These are phyloP conservation scores for Drosophila sechellia DNA, from an alignment of 1,140 invertebrate species.

Conservation along the genomic window DNA sequence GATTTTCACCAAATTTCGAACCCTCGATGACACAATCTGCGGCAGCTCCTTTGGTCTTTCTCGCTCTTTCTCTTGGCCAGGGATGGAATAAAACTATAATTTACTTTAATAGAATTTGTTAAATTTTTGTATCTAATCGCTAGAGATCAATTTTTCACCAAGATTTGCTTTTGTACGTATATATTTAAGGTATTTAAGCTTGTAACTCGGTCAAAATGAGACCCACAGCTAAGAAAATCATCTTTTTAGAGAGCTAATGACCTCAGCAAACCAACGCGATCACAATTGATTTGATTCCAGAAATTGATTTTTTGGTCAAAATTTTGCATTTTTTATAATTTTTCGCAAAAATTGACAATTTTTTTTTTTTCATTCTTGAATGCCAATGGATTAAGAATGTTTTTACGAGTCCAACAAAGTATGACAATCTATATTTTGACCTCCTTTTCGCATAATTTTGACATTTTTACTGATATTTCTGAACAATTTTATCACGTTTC, in stretches of 20 bases:
- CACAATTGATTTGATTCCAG: not conserved
- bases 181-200: too few relatives aligned
- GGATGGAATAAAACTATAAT: not conserved
- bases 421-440: not conserved
- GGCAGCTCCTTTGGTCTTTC: constrained; percentile 23
- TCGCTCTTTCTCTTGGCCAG: constrained; percentile 6
- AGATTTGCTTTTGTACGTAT: too few relatives aligned
- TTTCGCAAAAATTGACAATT: not conserved
- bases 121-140: too few relatives aligned
- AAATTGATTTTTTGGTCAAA: not conserved
- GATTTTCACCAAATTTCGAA: constrained; percentile 47
- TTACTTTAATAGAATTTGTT: too few relatives aligned
- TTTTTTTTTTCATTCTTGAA: not conserved
- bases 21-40: constrained; percentile 47
- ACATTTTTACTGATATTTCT: too few relatives aligned
- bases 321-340: not conserved
- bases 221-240: not conserved
- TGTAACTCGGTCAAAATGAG: too few relatives aligned
- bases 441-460: too few relatives aligned
- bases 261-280: not conserved
- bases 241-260: not conserved
- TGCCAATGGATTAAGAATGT: not conserved
- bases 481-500: too few relatives aligned
- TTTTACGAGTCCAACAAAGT: not conserved
- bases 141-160: too few relatives aligned